Percentiles rank a stretch among this genome's conserved stretches.
phyloP scores from a whole-genome alignment of 2,888 invertebrate species.

The Zele albiditarsus region DNA sequence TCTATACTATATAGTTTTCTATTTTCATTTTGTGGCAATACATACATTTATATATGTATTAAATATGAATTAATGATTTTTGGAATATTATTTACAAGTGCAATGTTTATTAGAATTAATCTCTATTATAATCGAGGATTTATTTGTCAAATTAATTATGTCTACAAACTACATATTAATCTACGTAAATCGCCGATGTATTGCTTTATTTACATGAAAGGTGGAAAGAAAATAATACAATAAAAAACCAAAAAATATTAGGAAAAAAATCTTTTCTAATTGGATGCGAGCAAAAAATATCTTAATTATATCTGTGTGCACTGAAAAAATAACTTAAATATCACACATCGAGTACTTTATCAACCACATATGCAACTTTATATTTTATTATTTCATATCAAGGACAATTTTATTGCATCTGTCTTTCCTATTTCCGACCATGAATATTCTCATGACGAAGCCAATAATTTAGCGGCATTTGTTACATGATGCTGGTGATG shows the following conservation, averaged over 20 bases:
- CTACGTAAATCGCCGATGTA: not conserved
- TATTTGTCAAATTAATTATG: not conserved
- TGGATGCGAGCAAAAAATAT: slow-evolving; percentile 21
- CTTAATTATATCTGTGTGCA: slow-evolving; percentile 35
- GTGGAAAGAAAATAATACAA: not conserved
- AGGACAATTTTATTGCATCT: not conserved
- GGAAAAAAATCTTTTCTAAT: not conserved
- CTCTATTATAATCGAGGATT: not conserved
- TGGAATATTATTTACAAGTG: slow-evolving; percentile 31
- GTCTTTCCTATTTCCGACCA: not conserved
- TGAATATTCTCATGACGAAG: slow-evolving; percentile 78
- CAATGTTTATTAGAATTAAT: slow-evolving; percentile 20
- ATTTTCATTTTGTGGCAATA: not conserved
- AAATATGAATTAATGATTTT: slow-evolving; percentile 29
- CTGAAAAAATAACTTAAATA: slow-evolving; percentile 46
- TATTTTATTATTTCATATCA: not conserved
- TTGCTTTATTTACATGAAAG: not conserved
- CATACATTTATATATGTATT: slow-evolving; percentile 17
- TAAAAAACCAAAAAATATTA: not conserved
- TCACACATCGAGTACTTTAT: slow-evolving; percentile 57
- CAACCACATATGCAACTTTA: not conserved
- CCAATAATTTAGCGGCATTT: slow-evolving; percentile 88
- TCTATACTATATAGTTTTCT: not conserved
- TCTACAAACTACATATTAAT: not conserved
- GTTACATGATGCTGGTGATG: slow-evolving; percentile 91